Evolutionary conservation across 2,888 invertebrate species (phyloP).

Genomic region (Pristionchus entomophagus): DNA sequence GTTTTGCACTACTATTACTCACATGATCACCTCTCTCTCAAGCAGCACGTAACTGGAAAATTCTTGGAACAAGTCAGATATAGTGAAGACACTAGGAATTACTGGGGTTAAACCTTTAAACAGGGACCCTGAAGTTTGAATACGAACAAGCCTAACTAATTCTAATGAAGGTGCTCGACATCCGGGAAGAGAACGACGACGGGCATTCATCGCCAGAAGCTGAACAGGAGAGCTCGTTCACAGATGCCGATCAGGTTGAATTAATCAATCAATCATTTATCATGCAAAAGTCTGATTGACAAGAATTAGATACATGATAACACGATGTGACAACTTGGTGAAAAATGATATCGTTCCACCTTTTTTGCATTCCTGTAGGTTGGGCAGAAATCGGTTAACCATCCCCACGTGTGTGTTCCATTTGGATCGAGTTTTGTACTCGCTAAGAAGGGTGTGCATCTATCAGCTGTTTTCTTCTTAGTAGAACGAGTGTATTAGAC

Average conservation of each 20-base stretch:
- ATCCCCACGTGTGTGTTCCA: slow-evolving; percentile 4
- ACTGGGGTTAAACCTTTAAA: too few relatives aligned
- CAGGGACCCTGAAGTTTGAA: too few relatives aligned
- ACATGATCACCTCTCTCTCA: not conserved
- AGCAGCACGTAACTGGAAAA: too few relatives aligned
- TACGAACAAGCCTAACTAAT: not conserved
- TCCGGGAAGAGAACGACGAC: slow-evolving; percentile 28
- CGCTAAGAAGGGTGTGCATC: not conserved
- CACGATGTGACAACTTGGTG: too few relatives aligned
- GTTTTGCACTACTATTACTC: not conserved
- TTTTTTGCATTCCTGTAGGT: too few relatives aligned
- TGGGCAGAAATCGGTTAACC: not conserved
- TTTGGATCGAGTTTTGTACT: not conserved
- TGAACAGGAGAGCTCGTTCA: not conserved
- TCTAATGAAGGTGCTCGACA: slow-evolving; percentile 39
- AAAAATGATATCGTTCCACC: too few relatives aligned
- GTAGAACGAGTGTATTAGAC: not conserved
- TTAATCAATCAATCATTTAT: too few relatives aligned
- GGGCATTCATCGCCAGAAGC: not conserved
- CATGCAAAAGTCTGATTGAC: too few relatives aligned
- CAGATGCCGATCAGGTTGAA: not conserved
- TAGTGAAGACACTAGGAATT: too few relatives aligned
- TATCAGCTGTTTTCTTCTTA: too few relatives aligned
- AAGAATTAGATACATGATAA: too few relatives aligned
- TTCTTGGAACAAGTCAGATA: too few relatives aligned